A percentile compares a stretch with the other conserved stretches of the same genome.
Evolutionary conservation across 2,888 invertebrate genomes (phyloP).

Genomic region (Cheilosia grossa): DNA sequence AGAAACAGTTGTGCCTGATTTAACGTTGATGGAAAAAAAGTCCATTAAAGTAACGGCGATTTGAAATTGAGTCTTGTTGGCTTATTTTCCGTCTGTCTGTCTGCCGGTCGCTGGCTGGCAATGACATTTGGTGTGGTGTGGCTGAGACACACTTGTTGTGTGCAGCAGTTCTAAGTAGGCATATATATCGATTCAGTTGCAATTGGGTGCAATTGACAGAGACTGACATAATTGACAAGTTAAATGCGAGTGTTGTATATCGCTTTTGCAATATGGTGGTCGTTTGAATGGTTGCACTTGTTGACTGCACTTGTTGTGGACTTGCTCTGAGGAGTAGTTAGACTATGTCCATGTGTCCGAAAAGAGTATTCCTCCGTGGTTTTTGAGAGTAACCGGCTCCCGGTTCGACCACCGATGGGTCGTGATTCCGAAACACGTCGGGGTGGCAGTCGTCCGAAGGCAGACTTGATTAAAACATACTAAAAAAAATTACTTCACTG

Average conservation of each 20-base stretch:
- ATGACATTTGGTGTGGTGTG: slow-evolving; percentile 55
- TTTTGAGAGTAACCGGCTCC: no score
- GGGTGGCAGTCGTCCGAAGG: no score
- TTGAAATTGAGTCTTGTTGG: slow-evolving; percentile 8
- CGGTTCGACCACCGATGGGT: no score
- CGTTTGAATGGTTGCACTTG: slow-evolving; percentile 31
- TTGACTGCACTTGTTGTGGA: slow-evolving; percentile 6
- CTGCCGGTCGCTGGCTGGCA: slow-evolving; percentile 20
- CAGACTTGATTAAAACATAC: no score
- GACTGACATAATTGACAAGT: slow-evolving; percentile 71
- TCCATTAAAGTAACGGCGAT: slow-evolving; percentile 59
- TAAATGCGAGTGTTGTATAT: slow-evolving; percentile 45
- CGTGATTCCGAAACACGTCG: no score
- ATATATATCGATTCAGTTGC: slow-evolving; percentile 35
- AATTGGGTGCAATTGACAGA: slow-evolving; percentile 58
- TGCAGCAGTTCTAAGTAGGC: slow-evolving; percentile 33
- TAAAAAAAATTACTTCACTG: no score
- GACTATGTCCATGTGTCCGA: no score
- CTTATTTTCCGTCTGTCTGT: slow-evolving; percentile 9
- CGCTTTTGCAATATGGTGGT: slow-evolving; percentile 43
- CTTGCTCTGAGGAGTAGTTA: no score
- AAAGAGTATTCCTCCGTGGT: no score
- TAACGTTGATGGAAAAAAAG: slow-evolving; percentile 42
- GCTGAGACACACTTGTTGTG: slow-evolving; percentile 51
- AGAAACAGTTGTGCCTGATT: background rate